Percentiles rank a stretch among this genome's conserved stretches.
These are phyloP conservation scores for Columba guinea DNA, from an alignment of 2,797 vertebrate species.

Conservation along the genomic window DNA sequence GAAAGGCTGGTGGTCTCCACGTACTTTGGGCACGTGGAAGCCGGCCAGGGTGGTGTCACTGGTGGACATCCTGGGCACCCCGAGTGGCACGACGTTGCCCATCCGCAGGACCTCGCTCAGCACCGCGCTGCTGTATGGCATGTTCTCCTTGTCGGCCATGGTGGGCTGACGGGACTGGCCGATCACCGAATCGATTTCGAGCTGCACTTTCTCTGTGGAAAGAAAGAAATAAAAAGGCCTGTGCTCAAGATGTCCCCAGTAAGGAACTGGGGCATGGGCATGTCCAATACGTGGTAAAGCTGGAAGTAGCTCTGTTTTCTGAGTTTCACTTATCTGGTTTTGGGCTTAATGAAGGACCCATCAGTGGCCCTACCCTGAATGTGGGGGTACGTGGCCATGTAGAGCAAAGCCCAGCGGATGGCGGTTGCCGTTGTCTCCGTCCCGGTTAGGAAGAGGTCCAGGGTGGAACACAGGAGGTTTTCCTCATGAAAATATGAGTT, in stretches of 20 bases:
- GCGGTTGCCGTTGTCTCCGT: constrained; percentile 87
- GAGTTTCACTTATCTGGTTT: neutral
- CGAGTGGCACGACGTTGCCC: constrained; percentile 84
- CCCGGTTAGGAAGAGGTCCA: constrained; percentile 90
- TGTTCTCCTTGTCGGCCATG: constrained; percentile 74
- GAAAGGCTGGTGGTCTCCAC: neutral
- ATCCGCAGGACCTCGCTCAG: constrained; percentile 87
- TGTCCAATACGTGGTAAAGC: neutral
- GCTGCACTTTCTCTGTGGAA: constrained; percentile 83
- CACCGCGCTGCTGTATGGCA: constrained; percentile 87
- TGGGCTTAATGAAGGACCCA: neutral
- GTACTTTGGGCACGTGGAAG: constrained; percentile 85
- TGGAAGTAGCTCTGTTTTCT: neutral
- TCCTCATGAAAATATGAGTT: constrained; percentile 81
- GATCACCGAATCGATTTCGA: constrained; percentile 84
- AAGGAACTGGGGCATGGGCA: neutral
- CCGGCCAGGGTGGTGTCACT: constrained; percentile 78
- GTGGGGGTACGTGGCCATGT: constrained; percentile 80
- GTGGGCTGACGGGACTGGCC: constrained; percentile 75
- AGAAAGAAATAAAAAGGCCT: neutral
- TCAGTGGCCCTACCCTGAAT: constrained; percentile 79
- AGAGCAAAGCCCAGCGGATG: constrained; percentile 88
- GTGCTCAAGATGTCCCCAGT: fast-evolving
- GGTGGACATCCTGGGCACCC: constrained; percentile 75
- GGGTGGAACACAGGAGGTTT: constrained; percentile 82